Evolutionary conservation across 1,140 invertebrate species (phyloP).

Genomic region (Argopecten irradians): DNA sequence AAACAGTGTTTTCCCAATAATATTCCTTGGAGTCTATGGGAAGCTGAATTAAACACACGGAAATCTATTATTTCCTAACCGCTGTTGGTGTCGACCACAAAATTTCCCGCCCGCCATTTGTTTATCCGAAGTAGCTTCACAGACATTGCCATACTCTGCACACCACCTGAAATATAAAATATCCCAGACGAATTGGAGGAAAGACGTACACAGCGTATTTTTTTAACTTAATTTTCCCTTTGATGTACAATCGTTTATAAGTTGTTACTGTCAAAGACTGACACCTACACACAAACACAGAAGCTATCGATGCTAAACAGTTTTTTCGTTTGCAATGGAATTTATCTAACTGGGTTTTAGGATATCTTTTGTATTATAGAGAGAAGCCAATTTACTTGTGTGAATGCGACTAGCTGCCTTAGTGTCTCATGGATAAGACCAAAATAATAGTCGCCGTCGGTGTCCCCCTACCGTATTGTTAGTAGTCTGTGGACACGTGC

Average conservation of each 20-base stretch:
- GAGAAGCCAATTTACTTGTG: constrained; percentile 20
- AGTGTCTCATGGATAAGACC: constrained; percentile 14
- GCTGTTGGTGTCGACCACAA: neutral
- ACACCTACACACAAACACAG: constrained; percentile 9
- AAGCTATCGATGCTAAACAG: constrained; percentile 8
- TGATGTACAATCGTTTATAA: constrained; percentile 18
- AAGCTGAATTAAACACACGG: constrained; percentile 15
- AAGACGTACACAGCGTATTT: neutral
- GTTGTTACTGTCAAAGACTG: constrained; percentile 21
- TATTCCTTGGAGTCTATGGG: neutral
- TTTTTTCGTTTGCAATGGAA: constrained; percentile 22
- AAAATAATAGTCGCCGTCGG: constrained; percentile 11
- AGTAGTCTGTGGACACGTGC: neutral
- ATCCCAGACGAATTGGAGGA: constrained; percentile 9
- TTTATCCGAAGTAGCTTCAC: constrained; percentile 17
- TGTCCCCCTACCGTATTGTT: neutral
- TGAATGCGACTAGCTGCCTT: constrained; percentile 20
- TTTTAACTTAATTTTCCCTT: constrained; percentile 10
- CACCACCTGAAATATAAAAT: neutral
- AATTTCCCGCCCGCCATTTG: constrained; percentile 13
- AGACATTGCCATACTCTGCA: constrained; percentile 15
- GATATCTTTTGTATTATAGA: constrained; percentile 12
- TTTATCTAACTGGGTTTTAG: constrained; percentile 1
- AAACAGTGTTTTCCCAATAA: constrained; percentile 8
- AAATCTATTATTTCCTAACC: neutral